Evolutionary conservation across 64 coral and sea anemone genomes (phyloP).

Genomic region (Actinia equina): DNA sequence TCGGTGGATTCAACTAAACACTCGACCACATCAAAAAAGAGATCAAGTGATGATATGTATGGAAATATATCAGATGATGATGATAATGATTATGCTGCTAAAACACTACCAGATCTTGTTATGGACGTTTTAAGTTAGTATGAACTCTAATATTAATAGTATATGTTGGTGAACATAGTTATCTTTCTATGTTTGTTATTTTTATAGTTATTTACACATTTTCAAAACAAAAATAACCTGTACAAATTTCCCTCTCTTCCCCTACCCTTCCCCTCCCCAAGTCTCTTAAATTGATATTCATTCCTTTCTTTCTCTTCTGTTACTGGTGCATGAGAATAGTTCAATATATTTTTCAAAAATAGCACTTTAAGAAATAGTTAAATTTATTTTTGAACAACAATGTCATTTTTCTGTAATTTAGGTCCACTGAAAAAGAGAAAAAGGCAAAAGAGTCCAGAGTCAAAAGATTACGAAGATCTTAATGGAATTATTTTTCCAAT

Average conservation of each 20-base stretch:
- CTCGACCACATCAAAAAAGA: constrained; percentile 11
- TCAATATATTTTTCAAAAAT: no score
- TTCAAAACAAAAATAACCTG: no score
- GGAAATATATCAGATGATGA: constrained; percentile 30
- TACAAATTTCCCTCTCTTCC: no score
- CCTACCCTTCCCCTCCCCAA: no score
- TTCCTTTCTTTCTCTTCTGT: no score
- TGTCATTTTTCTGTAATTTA: not conserved
- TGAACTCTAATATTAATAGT: not conserved
- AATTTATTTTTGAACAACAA: not conserved
- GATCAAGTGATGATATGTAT: constrained; percentile 67
- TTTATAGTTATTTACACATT: no score
- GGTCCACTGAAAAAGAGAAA: constrained; percentile 37
- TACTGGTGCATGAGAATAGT: no score
- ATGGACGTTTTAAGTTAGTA: not conserved
- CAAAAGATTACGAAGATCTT: not conserved
- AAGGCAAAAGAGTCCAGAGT: constrained; percentile 13
- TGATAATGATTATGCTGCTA: constrained; percentile 13
- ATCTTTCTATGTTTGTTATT: no score
- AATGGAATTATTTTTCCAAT: not conserved
- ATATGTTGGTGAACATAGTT: no score
- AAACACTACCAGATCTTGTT: not conserved
- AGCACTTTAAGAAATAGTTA: no score
- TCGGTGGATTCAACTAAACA: not conserved
- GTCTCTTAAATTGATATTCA: no score